Evolutionary conservation across 1,140 invertebrate species (phyloP).

Genomic region (Hesperophylax magnus): DNA sequence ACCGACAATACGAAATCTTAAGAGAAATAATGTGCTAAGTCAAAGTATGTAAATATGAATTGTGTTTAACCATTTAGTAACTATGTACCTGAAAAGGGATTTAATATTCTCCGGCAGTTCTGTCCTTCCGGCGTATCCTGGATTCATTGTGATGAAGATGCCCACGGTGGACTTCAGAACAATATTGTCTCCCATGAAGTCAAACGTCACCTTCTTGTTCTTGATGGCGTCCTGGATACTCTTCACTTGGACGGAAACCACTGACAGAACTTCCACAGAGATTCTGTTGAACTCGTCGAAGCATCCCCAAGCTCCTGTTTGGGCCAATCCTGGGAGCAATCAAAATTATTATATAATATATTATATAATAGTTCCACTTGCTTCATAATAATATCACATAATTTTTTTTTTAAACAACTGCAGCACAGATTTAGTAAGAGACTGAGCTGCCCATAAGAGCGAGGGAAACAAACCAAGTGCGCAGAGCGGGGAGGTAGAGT

Average conservation of each 20-base stretch:
- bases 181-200: slow-evolving; percentile 89
- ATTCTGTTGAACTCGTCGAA: slow-evolving; percentile 97
- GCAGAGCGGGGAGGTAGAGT: too few species aligned
- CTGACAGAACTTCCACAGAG: slow-evolving; percentile 92
- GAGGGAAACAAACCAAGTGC: too few species aligned
- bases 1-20: too few species aligned
- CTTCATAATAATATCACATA: too few species aligned
- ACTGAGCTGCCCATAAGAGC: too few species aligned
- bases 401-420: too few species aligned
- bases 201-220: slow-evolving; percentile 83
- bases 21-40: too few species aligned
- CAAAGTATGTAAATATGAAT: too few species aligned
- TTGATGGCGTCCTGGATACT: slow-evolving; percentile 89
- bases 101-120: slow-evolving; percentile 90
- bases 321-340: slow-evolving; percentile 76
- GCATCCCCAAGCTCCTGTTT: slow-evolving; percentile 96
- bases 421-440: too few species aligned
- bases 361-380: too few species aligned
- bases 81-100: slow-evolving; percentile 74
- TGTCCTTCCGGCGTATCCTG: slow-evolving; percentile 88
- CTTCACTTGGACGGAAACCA: slow-evolving; percentile 91
- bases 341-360: not conserved
- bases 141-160: slow-evolving; percentile 97
- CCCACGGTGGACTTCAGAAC: slow-evolving; percentile 84
- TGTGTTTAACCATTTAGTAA: too few species aligned